These are phyloP conservation scores for Pholis gunnellus DNA, from an alignment of 2,113 vertebrate genomes.

Conservation along the genomic window DNA sequence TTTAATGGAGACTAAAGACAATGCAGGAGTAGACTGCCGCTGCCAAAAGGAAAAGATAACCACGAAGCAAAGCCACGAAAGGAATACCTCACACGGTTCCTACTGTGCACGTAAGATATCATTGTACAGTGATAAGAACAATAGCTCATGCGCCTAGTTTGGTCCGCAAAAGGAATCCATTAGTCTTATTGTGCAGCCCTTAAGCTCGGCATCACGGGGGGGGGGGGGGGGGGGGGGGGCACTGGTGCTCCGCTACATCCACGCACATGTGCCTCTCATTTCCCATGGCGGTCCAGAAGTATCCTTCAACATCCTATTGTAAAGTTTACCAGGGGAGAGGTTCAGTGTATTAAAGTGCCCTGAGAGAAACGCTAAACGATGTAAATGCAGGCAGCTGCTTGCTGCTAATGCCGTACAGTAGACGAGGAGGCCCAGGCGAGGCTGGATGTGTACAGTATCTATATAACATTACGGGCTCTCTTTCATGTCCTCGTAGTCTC, in stretches of 20 bases:
- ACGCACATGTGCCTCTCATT: conserved; percentile 84
- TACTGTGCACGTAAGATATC: conserved; percentile 43
- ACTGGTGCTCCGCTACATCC: conserved; percentile 54
- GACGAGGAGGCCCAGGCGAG: conserved; percentile 90
- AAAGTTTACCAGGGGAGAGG: conserved; percentile 89
- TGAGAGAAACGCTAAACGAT: conserved; percentile 85
- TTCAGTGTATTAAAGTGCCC: conserved; percentile 89
- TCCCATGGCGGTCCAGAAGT: conserved; percentile 89
- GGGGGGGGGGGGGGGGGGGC: conserved; percentile 50
- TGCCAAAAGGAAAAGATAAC: conserved; percentile 65
- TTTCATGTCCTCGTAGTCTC: conserved; percentile 92
- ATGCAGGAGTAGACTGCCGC: conserved; percentile 56
- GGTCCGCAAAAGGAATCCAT: conserved; percentile 79
- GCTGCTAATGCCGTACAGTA: conserved; percentile 87
- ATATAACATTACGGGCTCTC: conserved; percentile 92
- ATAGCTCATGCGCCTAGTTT: conserved; percentile 70
- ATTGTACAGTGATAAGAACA: conserved; percentile 67
- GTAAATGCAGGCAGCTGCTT: conserved; percentile 95
- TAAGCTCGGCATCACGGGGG: conserved; percentile 68
- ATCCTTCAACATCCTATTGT: conserved; percentile 86
- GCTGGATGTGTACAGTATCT: conserved; percentile 88
- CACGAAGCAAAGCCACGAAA: conserved; percentile 49
- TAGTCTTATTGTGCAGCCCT: conserved; percentile 76
- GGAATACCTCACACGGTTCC: conserved; percentile 51
- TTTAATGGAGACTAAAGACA: conserved; percentile 83